Conservation (phyloP, 1,140 invertebrate genomes). For the Trialeurodes vaporariorum region DNA sequence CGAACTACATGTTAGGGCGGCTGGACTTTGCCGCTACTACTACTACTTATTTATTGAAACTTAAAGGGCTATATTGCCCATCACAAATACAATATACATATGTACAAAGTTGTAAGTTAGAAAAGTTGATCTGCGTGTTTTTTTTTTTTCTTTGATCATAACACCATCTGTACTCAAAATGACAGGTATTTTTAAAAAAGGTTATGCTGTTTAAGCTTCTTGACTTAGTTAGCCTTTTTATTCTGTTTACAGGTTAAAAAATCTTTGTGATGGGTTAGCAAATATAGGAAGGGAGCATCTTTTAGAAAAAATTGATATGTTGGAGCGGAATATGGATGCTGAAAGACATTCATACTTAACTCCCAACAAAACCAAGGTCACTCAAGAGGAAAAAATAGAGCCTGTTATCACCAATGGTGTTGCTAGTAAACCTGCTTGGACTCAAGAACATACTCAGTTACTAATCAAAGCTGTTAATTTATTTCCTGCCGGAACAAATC, state of each 20-base stretch:
- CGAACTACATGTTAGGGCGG: no score
- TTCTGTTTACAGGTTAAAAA: neutral
- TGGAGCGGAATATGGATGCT: neutral
- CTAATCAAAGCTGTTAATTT: constrained; percentile 93
- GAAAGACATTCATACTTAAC: neutral
- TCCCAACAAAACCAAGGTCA: constrained; percentile 33
- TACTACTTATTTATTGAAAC: no score
- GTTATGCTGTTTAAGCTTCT: no score
- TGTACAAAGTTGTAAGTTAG: no score
- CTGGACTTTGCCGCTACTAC: no score
- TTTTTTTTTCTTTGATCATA: no score
- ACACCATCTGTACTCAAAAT: no score
- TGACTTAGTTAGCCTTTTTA: no score
- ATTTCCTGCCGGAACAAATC: constrained; percentile 90
- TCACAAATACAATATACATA: no score
- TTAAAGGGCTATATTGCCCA: no score
- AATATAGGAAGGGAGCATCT: neutral
- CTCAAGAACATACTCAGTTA: constrained; percentile 65
- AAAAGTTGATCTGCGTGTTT: no score
- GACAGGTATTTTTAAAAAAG: no score
- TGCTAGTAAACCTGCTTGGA: constrained; percentile 44
- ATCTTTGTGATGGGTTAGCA: neutral
- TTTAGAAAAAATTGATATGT: neutral
- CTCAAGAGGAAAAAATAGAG: constrained; percentile 24
- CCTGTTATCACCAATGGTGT: constrained; percentile 11